Base-by-base conservation (phyloP, 2,113 vertebrate genomes). In the Tretioscincus oriximinensis region DNA sequence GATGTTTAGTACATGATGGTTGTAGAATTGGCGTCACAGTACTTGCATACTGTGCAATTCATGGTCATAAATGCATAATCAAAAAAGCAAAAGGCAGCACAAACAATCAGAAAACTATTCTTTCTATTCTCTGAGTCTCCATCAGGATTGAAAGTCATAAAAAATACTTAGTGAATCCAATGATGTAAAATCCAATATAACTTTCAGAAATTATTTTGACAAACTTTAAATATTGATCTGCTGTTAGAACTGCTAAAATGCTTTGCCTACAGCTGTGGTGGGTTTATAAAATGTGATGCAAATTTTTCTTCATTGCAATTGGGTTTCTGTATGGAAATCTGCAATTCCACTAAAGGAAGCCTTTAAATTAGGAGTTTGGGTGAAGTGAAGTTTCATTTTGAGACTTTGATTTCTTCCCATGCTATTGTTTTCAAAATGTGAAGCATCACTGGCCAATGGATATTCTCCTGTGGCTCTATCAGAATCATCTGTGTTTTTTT, bases 41-140 rank as follows among this genome's bases (percentile, higher is more conserved):
- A 69, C 82, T 47, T 81, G 86, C 68, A 45, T 84, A 69, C 76
- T 85, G n/a, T 74, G n/a, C 70, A 45, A 0, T 0, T 41, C 0
- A 64, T 77, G 78, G 85, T 54, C 60, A 81, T 11, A 85, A 75
- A 78, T 71, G 14, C 14, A 58, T 14, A 58, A 58, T 18, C 54
- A 58, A 58, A 29, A 73, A n/a, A 75, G 18, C 3, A 9, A 58
- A 58, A 58, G 12, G 16, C 1, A 58, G 35, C 29, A 31, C 58
- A 63, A 60, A 26, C 22, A 10, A 26, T 4, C 29, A 41, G 73
- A 7, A 74, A 60, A 60, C 18, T 28, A 21, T 73, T 73, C 11
- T 5, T 58, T 21, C 73, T 58, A 2, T 24, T 22, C 21, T 58
- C 7, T 5, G 9, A 14, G 11, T 63, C 10, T 29, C 58, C 35